phyloP scores from a whole-genome alignment of 2,113 vertebrate species.

The Gopherus evgoodei region DNA sequence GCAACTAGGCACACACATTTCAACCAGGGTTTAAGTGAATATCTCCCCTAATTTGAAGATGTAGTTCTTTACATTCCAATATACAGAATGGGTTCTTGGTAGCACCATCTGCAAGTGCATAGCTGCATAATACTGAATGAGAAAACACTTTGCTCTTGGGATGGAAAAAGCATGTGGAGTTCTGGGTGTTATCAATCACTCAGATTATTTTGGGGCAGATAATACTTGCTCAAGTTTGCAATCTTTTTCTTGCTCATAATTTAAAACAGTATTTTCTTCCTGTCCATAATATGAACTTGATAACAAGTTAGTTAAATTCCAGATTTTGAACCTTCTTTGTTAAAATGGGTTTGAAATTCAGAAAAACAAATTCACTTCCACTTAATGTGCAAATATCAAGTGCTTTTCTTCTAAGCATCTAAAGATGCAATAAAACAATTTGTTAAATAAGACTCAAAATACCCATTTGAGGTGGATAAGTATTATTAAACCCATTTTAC shows the following conservation, averaged over 20 bases:
- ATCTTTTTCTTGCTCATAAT: slow-evolving; percentile 1
- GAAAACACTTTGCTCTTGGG: slow-evolving; percentile 24
- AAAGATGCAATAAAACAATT: neutral
- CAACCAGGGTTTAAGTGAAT: slow-evolving; percentile 37
- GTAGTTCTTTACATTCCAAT: slow-evolving; percentile 50
- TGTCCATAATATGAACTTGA: neutral
- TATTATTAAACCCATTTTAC: neutral
- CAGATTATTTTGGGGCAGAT: neutral
- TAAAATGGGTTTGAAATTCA: neutral
- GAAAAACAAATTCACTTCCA: neutral
- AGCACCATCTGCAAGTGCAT: slow-evolving; percentile 27
- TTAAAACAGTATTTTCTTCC: neutral
- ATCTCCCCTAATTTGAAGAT: slow-evolving; percentile 54
- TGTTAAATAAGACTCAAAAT: neutral
- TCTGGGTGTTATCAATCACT: neutral
- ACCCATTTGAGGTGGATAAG: neutral
- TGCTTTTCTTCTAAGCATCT: neutral
- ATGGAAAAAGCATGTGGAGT: neutral
- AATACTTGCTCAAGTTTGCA: slow-evolving; percentile 7
- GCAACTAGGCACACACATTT: slow-evolving; percentile 31
- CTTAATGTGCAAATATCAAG: neutral
- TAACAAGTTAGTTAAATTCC: neutral
- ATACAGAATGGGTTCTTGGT: slow-evolving; percentile 42
- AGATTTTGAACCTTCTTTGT: neutral
- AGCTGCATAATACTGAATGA: slow-evolving; percentile 33